Evolutionary conservation across 2,113 vertebrate species (phyloP).

Genomic region (Lepisosteus osseus): DNA sequence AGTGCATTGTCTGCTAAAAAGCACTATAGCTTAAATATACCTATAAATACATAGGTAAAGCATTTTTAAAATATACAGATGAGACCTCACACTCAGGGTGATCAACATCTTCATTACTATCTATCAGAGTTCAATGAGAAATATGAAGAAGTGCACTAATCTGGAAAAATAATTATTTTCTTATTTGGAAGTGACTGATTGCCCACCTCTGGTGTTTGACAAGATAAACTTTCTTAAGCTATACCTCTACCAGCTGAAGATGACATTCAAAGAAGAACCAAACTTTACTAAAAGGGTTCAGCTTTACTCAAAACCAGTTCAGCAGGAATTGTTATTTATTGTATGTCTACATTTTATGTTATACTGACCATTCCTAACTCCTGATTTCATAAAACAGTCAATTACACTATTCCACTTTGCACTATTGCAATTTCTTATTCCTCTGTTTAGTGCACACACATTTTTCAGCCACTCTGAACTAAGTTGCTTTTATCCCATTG

Average conservation of each 20-base stretch:
- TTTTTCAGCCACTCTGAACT: no score
- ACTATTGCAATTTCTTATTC: neutral
- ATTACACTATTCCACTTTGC: neutral
- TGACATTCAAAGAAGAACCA: constrained; percentile 1
- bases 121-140: constrained; percentile 16
- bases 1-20: neutral
- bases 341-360: neutral
- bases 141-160: neutral
- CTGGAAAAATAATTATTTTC: constrained; percentile 5
- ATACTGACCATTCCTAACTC: neutral
- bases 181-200: constrained; percentile 17
- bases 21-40: neutral
- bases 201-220: neutral
- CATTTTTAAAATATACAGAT: constrained; percentile 23
- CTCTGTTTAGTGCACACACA: neutral
- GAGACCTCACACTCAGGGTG: constrained; percentile 6
- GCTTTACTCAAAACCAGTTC: neutral
- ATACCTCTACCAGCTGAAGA: neutral
- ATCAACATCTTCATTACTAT: constrained; percentile 15
- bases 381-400: neutral
- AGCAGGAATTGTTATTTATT: neutral
- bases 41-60: neutral
- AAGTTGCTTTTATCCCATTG: neutral
- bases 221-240: constrained; percentile 10
- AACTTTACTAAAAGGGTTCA: constrained; percentile 1